Conservation (phyloP, 2,113 vertebrate species). For the Galeopterus variegatus region DNA sequence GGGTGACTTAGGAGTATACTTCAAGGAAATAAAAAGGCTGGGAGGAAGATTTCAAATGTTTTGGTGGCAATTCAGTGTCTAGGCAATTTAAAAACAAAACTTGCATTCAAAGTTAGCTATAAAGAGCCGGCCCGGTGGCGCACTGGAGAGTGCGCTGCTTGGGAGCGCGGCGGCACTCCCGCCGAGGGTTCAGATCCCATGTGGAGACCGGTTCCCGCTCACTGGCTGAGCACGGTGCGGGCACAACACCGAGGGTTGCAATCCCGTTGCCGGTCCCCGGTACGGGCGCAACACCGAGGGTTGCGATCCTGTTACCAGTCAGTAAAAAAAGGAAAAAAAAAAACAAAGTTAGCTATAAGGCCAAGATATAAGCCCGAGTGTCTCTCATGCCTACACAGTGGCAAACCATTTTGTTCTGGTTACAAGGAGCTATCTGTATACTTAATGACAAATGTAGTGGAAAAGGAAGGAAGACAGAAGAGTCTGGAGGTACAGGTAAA, state of each 20-base stretch:
- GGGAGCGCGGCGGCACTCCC: too few species aligned
- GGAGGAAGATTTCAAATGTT: neutral
- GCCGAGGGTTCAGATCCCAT: too few species aligned
- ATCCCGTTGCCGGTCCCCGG: too few species aligned
- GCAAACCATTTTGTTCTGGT: neutral
- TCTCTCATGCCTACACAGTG: neutral
- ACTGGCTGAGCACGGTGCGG: too few species aligned
- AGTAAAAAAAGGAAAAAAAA: too few species aligned
- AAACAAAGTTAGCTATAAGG: neutral
- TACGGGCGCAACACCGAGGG: too few species aligned
- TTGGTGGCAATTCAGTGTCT: neutral
- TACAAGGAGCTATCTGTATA: neutral
- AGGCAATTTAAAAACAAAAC: neutral
- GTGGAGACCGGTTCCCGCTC: too few species aligned
- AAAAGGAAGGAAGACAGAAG: neutral
- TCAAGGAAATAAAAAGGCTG: neutral
- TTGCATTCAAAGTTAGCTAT: neutral
- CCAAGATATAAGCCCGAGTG: neutral
- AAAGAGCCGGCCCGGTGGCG: too few species aligned
- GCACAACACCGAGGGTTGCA: too few species aligned
- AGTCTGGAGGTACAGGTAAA: neutral
- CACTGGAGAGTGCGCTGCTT: too few species aligned
- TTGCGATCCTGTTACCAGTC: too few species aligned
- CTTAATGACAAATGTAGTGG: neutral
- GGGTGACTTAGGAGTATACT: neutral